phyloP scores from a whole-genome alignment of 2,797 vertebrate genomes.

The Pangasius mekongensis region DNA sequence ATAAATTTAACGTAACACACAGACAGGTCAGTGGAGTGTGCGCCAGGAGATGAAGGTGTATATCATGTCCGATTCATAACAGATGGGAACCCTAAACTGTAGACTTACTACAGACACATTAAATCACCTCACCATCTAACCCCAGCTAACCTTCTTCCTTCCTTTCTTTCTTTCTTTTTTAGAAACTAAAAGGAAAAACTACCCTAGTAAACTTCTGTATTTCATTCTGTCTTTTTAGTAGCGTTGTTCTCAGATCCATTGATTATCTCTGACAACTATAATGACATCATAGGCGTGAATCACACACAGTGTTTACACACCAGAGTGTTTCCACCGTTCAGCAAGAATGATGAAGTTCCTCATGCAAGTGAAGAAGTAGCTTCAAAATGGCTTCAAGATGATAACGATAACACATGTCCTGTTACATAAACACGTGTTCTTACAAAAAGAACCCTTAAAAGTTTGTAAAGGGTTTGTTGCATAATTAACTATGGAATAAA shows the following conservation, averaged over 20 bases:
- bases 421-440: slow-evolving; percentile 3
- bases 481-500: slow-evolving; percentile 5
- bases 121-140: slow-evolving; percentile 58
- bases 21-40: slow-evolving; percentile 20
- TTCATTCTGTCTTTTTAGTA: not conserved
- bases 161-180: slow-evolving; percentile 2
- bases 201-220: too few relatives aligned
- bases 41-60: slow-evolving; percentile 15
- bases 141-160: slow-evolving; percentile 35
- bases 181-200: not conserved
- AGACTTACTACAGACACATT: slow-evolving; percentile 49
- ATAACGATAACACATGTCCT: slow-evolving; percentile 1
- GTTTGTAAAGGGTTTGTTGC: not conserved
- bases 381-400: slow-evolving; percentile 2
- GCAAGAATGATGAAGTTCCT: slow-evolving; percentile 5
- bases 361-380: not conserved
- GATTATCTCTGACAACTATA: slow-evolving; percentile 7
- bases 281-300: slow-evolving; percentile 4
- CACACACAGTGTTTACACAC: slow-evolving; percentile 7
- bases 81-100: slow-evolving; percentile 58
- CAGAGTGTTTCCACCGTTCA: not conserved
- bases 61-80: slow-evolving; percentile 52
- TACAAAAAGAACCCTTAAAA: not conserved
- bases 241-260: not conserved
- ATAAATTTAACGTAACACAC: slow-evolving; percentile 32